Percentiles rank a stretch among this genome's conserved stretches.
Evolutionary conservation across 2,113 vertebrate species (phyloP).

Genomic region (Clupea harengus): DNA sequence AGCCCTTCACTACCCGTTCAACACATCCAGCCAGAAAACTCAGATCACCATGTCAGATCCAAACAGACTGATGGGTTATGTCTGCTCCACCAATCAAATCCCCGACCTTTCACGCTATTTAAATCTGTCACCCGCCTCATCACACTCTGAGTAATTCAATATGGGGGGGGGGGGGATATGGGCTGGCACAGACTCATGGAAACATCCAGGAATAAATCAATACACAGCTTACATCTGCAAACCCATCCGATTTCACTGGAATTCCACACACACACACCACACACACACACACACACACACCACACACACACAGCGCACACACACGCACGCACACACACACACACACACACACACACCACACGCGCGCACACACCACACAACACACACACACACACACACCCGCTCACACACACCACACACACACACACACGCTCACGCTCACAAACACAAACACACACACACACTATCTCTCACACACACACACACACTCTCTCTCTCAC

Average conservation of each 20-base stretch:
- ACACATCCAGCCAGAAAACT: not conserved
- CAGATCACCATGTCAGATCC: not conserved
- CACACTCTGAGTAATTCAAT: not conserved
- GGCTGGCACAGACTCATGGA: conserved; percentile 54
- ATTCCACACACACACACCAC: conserved; percentile 4
- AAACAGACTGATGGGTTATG: conserved; percentile 22
- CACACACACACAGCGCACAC: not conserved
- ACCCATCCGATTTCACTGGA: conserved; percentile 54
- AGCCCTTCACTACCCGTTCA: not conserved
- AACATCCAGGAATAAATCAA: conserved; percentile 62
- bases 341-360: conserved; percentile 3
- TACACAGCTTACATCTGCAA: conserved; percentile 55
- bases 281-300: not conserved
- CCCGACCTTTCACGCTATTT: too few species aligned
- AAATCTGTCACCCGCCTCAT: too few species aligned
- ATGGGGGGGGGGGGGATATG: not conserved
- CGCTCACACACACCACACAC: conserved; percentile 19
- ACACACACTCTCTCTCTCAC: too few species aligned
- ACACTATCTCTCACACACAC: too few species aligned
- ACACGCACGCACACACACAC: conserved; percentile 12
- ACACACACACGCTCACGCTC: not conserved
- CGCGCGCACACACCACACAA: too few species aligned
- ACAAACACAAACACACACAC: conserved; percentile 66
- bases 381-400: not conserved
- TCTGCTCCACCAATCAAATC: too few species aligned